Evolutionary conservation across 2,888 invertebrate genomes (phyloP), one percentile per base, ranked within the genome.

Genomic region (Pomacea canaliculata): DNA sequence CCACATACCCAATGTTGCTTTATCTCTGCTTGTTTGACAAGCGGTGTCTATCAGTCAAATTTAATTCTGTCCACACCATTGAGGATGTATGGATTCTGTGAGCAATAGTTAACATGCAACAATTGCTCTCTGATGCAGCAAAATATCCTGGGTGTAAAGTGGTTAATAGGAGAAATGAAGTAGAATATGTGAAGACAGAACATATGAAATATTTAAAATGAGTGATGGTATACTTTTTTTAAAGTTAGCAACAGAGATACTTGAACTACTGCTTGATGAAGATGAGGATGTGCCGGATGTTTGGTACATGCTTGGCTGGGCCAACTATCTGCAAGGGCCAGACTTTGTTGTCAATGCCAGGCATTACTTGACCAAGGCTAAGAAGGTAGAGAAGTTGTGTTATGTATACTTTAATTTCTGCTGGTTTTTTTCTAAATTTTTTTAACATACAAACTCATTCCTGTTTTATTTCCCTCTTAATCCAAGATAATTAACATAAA

Each of bases 241-340:
- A 0, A 80, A 91, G 91, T 82, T 85, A 68, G 91, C 91, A 12
- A 83, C 83, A 59, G 90, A 91, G 73, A 87, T 92, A 23, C 82
- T 91, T 56, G 91, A 91, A 71, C 86, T 90, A 13, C 83, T 92
- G 62, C 76, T 91, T 51, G 91, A 91, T 82, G 92, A 92, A 82
- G 90, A 92, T 83, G 92, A 92, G 81, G 89, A 91, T 81, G 87
- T 88, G 19, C 88, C 91, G 19, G 89, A 91, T 78, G 88, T 90
- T 51, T 92, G 92, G 91, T 92, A 92, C 84, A 83, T 92, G 79
- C 85, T 91, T 76, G 92, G 91, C 13, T 91, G 91, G 91, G 84
- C 89, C 18, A 90, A 91, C 82, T 89, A 90, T 83, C 83, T 90
- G 66, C 89, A 89, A 75, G 91, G 90, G 13, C 85, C 88, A 16